Base-by-base conservation (phyloP, 2,797 vertebrate species). In the Yasuhikotakia modesta region DNA sequence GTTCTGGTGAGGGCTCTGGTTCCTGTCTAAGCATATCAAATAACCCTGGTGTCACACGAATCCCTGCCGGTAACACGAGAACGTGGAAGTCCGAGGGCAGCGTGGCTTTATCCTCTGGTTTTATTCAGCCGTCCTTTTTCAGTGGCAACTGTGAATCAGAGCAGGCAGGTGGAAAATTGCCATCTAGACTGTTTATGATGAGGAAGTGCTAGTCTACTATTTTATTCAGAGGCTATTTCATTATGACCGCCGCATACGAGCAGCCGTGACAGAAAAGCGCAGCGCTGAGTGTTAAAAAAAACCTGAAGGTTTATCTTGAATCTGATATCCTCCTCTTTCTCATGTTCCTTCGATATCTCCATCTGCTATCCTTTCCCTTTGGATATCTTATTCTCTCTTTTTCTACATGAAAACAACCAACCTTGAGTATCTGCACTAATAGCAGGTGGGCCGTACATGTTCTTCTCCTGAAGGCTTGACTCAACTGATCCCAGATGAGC, bases 41-140 rank as follows among this genome's bases (percentile, higher is more conserved):
- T 79, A 73, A 60, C 78, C 66, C 32, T n/a, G 60, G 4, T 21
- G 81, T 80, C 81, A 83, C 78, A 77, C 58, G 81, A 79, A 64
- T 46, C n/a, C 43, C 63, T 68, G 21, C 16, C 48, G 11, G 78
- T 76, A 83, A 83, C 35, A 16, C 30, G 69, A 83, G 64, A 78
- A 39, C 19, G 48, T 68, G 45, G 61, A 77, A 52, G 61, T 76
- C 70, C 22, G 74, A 19, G 30, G 35, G n/a, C 21, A 70, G 50
- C 1, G 21, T 21, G 53, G 52, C 53, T 78, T 64, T 58, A 64
- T 64, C 60, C 63, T 27, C 22, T 3, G 14, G 3, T 68, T 73
- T 61, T 55, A 73, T 70, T 68, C 65, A 43, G 14, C 21, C 77
- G 45, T 61, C 39, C 69, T 68, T 72, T 55, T 68, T 66, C 39